Evolutionary conservation across 1,140 invertebrate genomes (phyloP).

Genomic region (Oppia nitens): DNA sequence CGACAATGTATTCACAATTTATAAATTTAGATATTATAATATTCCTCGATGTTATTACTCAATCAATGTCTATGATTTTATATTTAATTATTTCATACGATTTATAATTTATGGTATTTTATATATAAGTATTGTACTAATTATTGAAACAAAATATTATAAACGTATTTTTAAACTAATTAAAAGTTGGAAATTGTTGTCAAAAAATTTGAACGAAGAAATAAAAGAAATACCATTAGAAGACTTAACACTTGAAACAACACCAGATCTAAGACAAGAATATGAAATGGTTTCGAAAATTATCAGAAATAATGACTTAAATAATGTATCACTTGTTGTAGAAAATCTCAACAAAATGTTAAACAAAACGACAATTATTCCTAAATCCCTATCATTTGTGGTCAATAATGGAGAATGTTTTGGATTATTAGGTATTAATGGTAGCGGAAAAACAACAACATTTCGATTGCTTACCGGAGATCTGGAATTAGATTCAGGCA

Average conservation of each 20-base stretch:
- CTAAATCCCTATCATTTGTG: conserved; percentile 46
- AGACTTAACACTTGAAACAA: too few relatives aligned
- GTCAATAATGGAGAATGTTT: conserved; percentile 31
- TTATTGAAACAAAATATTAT: not conserved
- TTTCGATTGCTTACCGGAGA: conserved; percentile 29
- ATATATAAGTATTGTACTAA: not conserved
- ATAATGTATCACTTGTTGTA: not conserved
- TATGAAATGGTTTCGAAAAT: conserved; percentile 28
- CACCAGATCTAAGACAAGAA: conserved; percentile 24
- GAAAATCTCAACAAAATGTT: conserved; percentile 6
- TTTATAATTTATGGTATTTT: not conserved
- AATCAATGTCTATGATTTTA: too few relatives aligned
- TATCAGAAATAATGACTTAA: not conserved
- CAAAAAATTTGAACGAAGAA: not conserved
- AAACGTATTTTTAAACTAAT: not conserved
- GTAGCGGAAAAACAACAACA: conserved; percentile 28
- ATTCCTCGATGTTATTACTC: too few relatives aligned
- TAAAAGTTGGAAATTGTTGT: not conserved
- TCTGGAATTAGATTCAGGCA: conserved; percentile 25
- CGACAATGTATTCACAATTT: too few relatives aligned
- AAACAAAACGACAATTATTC: not conserved
- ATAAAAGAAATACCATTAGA: not conserved
- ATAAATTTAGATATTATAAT: too few relatives aligned
- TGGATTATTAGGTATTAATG: conserved; percentile 29
- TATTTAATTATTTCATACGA: too few relatives aligned